phyloP scores from a whole-genome alignment of 2,113 vertebrate genomes.

The Psammodynastes pulverulentus region DNA sequence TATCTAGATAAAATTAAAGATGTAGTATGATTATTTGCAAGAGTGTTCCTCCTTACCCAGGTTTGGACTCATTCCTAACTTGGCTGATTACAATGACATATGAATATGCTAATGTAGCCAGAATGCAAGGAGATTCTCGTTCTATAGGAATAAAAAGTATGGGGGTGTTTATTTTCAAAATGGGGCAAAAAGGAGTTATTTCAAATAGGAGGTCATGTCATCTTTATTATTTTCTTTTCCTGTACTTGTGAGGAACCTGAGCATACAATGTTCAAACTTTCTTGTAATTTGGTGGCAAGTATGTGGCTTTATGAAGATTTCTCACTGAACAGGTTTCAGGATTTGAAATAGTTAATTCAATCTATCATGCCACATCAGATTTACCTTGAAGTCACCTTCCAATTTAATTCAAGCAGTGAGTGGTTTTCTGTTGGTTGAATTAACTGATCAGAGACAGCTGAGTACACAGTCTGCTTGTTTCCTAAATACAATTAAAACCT shows the following conservation, averaged over 20 bases:
- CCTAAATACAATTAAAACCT: constrained; percentile 34
- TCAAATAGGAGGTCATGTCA: neutral
- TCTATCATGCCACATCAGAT: neutral
- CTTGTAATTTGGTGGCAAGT: neutral
- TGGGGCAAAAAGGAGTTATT: neutral
- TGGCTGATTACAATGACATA: neutral
- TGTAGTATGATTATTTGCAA: neutral
- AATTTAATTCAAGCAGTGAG: constrained; percentile 29
- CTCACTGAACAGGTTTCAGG: neutral
- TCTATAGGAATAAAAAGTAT: neutral
- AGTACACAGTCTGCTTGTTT: constrained; percentile 31
- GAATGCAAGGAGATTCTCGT: neutral
- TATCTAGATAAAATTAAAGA: neutral
- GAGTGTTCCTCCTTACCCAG: neutral
- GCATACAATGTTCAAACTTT: neutral
- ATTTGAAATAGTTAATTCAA: neutral
- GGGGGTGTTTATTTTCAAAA: neutral
- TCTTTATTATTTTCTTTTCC: neutral
- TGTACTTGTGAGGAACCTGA: neutral
- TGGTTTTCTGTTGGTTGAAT: constrained; percentile 23
- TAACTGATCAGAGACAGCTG: constrained; percentile 11
- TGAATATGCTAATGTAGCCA: neutral
- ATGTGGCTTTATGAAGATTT: neutral
- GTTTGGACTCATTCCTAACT: neutral
- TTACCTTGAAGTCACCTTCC: neutral